Conservation (phyloP, 2,888 invertebrate genomes). For the Craniophora ligustri region DNA sequence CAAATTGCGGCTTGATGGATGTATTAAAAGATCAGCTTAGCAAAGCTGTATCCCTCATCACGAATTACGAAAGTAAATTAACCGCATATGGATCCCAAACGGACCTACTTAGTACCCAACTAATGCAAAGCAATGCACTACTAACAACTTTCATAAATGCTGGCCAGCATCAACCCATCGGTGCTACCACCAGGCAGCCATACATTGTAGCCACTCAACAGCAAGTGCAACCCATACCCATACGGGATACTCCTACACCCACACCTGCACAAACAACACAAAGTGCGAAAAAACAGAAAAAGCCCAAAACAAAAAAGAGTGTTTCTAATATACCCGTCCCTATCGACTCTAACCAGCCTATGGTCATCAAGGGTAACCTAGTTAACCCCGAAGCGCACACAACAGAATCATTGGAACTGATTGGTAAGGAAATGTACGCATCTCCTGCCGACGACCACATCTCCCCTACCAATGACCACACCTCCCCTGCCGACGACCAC, state of each 20-base stretch:
- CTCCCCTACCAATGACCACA: too few relatives aligned
- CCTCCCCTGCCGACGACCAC: too few relatives aligned
- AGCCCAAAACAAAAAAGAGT: background rate
- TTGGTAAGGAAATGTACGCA: too few relatives aligned
- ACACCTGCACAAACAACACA: background rate
- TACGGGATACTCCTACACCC: background rate
- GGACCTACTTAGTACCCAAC: constrained; percentile 2
- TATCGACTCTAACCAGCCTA: background rate
- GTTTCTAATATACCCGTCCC: background rate
- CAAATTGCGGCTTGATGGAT: constrained; percentile 4
- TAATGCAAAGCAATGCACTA: background rate
- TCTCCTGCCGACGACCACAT: too few relatives aligned
- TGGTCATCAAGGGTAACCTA: background rate
- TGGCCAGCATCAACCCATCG: background rate
- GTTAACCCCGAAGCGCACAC: background rate
- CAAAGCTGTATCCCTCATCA: background rate
- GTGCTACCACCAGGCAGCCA: too few relatives aligned
- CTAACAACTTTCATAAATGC: background rate
- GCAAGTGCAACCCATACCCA: background rate
- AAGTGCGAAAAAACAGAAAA: background rate
- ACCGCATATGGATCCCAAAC: constrained; percentile 2
- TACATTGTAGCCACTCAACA: background rate
- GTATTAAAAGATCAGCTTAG: background rate
- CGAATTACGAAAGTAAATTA: background rate
- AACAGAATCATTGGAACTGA: background rate